phyloP scores from a whole-genome alignment of 2,797 vertebrate genomes.

The Fistularia commersonii region DNA sequence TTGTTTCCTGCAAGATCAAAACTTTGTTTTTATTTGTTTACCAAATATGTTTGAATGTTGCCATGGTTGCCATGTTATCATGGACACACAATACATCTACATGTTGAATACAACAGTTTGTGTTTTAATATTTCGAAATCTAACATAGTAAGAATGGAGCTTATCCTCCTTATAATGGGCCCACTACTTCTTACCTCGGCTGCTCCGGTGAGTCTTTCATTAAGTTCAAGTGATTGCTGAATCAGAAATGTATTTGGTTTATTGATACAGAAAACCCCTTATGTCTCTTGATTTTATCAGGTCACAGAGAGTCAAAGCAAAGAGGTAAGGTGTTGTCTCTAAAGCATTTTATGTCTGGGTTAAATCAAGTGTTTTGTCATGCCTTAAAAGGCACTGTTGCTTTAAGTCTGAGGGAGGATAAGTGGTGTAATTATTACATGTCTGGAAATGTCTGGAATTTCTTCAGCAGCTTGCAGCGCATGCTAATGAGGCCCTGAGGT shows the following conservation, averaged over 20 bases:
- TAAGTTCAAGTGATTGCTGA: not conserved
- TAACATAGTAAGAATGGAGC: constrained; percentile 53
- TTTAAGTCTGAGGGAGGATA: constrained; percentile 28
- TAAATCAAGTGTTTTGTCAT: constrained; percentile 4
- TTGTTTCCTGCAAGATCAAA: too few relatives aligned
- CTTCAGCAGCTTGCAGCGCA: constrained; percentile 59
- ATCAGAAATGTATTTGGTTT: not conserved
- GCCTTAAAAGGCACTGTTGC: constrained; percentile 18
- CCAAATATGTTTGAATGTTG: not conserved
- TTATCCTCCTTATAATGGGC: constrained; percentile 53
- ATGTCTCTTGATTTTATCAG: constrained; percentile 39
- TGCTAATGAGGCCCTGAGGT: constrained; percentile 68
- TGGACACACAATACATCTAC: too few relatives aligned
- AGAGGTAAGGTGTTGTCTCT: constrained; percentile 54
- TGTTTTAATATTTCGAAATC: constrained; percentile 13
- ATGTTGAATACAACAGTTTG: not conserved
- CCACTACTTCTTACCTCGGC: constrained; percentile 53
- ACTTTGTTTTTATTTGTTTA: not conserved
- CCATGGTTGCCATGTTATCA: too few relatives aligned
- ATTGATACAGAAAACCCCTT: not conserved
- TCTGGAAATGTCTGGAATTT: constrained; percentile 50
- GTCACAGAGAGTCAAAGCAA: constrained; percentile 57
- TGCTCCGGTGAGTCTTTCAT: constrained; percentile 67
- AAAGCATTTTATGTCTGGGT: not conserved
- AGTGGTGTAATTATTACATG: constrained; percentile 36